These are phyloP conservation scores for Leucophenga varia DNA, from an alignment of 1,140 invertebrate genomes.

Conservation along the genomic window DNA sequence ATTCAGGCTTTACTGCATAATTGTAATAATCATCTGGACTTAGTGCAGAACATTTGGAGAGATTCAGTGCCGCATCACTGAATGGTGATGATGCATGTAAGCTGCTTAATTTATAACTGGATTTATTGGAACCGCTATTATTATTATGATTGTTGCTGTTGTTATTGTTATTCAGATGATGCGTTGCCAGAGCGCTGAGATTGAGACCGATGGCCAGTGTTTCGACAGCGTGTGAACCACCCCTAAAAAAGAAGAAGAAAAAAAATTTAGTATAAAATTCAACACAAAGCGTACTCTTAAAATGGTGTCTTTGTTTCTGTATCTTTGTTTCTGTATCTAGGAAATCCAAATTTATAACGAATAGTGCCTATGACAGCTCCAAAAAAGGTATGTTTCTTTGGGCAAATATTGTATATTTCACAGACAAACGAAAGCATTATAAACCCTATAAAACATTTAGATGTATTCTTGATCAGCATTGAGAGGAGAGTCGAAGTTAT, in stretches of 20 bases:
- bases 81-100: constrained; percentile 24
- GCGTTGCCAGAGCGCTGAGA: constrained; percentile 31
- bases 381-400: too few species aligned
- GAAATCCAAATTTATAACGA: too few species aligned
- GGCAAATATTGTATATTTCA: too few species aligned
- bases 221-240: constrained; percentile 43
- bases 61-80: constrained; percentile 40
- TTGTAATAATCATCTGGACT: constrained; percentile 36
- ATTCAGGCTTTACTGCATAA: constrained; percentile 45
- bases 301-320: too few species aligned
- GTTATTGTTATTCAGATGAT: constrained; percentile 33
- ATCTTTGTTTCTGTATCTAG: too few species aligned
- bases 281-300: too few species aligned
- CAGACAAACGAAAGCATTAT: too few species aligned
- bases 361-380: too few species aligned
- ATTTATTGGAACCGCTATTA: constrained; percentile 25
- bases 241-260: constrained; percentile 22
- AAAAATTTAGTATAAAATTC: too few species aligned
- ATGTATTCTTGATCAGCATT: too few species aligned
- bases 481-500: too few species aligned
- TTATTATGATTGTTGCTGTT: constrained; percentile 24
- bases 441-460: too few species aligned
- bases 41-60: constrained; percentile 40
- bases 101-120: constrained; percentile 24
- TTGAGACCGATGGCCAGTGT: constrained; percentile 21